Percentiles rank a stretch among this genome's conserved stretches.
Evolutionary conservation across 2,888 invertebrate genomes (phyloP).

Genomic region (Dryobota labecula): DNA sequence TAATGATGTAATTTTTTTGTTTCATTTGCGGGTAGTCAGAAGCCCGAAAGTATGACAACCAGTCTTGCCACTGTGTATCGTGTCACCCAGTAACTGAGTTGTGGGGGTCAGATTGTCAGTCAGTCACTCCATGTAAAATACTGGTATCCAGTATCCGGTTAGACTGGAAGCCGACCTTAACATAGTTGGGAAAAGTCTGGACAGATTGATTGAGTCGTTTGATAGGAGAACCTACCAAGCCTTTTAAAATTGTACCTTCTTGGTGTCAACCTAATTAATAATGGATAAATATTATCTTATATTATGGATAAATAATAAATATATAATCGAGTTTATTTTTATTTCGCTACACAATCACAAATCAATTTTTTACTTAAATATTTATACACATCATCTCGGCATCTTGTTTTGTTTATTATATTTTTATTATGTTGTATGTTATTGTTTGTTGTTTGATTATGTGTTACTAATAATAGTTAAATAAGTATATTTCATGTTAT

Average conservation of each 20-base stretch:
- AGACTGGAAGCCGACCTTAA: not conserved
- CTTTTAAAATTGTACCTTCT: not conserved
- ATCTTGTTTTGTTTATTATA: too few species aligned
- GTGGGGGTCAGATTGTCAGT: not conserved
- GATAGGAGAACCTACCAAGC: not conserved
- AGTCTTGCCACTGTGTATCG: not conserved
- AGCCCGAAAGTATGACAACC: not conserved
- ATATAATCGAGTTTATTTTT: too few species aligned
- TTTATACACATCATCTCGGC: too few species aligned
- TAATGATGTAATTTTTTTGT: not conserved
- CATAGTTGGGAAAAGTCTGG: not conserved
- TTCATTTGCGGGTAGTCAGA: not conserved
- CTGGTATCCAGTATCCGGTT: not conserved
- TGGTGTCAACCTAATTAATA: not conserved
- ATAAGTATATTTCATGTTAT: too few species aligned
- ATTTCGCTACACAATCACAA: too few species aligned
- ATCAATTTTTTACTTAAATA: too few species aligned
- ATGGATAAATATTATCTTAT: too few species aligned
- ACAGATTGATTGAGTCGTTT: not conserved
- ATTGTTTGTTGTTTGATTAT: too few species aligned
- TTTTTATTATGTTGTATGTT: too few species aligned
- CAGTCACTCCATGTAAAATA: not conserved
- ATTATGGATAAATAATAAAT: too few species aligned
- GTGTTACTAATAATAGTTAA: too few species aligned
- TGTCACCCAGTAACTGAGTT: not conserved